Evolutionary conservation across 2,888 invertebrate species (phyloP), one percentile per base, ranked within the genome.

Genomic region (Cephus rjabovi): DNA sequence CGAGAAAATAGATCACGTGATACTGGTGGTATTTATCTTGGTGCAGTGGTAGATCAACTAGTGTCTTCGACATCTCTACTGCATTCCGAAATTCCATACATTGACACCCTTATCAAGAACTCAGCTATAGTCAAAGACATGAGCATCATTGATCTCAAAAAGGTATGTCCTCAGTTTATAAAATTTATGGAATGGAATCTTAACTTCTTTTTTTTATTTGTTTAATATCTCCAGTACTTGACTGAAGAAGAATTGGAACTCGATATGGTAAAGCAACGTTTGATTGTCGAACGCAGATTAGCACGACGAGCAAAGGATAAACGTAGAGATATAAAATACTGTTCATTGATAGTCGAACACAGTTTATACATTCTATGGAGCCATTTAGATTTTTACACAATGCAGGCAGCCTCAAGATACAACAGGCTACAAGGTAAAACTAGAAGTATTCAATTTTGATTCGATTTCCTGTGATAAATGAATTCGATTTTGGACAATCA

Each of bases 291-390:
- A 85, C 93, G 92, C 81, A 91, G 93, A 78, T 87, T 95, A 2
- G 92, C 92, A 15, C 93, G 93, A 74, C 93, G 93, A 82, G 89
- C 94, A 77, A 92, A 92, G 74, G 93, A 93, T 82, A 95, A 94
- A 85, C 93, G 93, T 80, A 92, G 92, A 79, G 94, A 95, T 89
- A 92, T 95, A 84, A 93, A 93, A 85, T 93, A 94, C 87, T 93
- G 94, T 87, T 92, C 93, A 75, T 94, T 94, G 87, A 95, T 96
- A 78, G 94, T 95, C 34, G 95, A 96, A 88, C 94, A 95, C 84
- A 94, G 95, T 85, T 92, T 96, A 76, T 95, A 96, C 87, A 93
- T 97, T 80, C 92, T 97, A 81, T 96, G 96, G 96, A 94, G 95
- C 76, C 96, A 96, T 91, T 91, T 96, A 76, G 95, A 96, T 85